Conservation (phyloP, 35 echinoderm and acorn worm genomes). For the Diadema setosum region DNA sequence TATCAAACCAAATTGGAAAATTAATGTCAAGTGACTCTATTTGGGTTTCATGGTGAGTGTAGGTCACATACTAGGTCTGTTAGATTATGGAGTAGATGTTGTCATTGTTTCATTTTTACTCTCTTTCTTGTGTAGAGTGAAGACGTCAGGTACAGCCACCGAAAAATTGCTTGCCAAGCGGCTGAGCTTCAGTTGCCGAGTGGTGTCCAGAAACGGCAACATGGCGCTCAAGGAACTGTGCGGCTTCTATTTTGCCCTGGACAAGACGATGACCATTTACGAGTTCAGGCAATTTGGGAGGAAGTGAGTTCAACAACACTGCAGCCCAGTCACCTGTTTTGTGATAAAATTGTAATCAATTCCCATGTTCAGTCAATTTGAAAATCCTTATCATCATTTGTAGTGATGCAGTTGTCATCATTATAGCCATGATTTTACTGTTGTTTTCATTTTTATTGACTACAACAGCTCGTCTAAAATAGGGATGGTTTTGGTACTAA, state of each 20-base stretch:
- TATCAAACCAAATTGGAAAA: too few species aligned
- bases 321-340: too few species aligned
- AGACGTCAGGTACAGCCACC: conserved; percentile 65
- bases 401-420: too few species aligned
- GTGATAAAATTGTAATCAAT: too few species aligned
- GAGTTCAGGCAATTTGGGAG: conserved; percentile 97
- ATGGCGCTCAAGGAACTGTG: conserved; percentile 79
- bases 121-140: conserved; percentile 29
- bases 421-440: too few species aligned
- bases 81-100: not conserved
- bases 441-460: too few species aligned
- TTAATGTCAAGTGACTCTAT: too few species aligned
- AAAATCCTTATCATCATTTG: too few species aligned
- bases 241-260: conserved; percentile 92
- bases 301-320: conserved; percentile 80
- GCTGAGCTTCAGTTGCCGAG: conserved; percentile 62
- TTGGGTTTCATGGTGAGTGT: too few species aligned
- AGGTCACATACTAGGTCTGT: not conserved
- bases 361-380: too few species aligned
- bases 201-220: conserved; percentile 63
- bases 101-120: not conserved
- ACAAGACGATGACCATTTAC: conserved; percentile 95
- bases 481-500: too few species aligned
- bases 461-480: too few species aligned
- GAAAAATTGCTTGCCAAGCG: conserved; percentile 84